Conservation (phyloP, 2,888 invertebrate genomes). For the Luperina nickerlii region DNA sequence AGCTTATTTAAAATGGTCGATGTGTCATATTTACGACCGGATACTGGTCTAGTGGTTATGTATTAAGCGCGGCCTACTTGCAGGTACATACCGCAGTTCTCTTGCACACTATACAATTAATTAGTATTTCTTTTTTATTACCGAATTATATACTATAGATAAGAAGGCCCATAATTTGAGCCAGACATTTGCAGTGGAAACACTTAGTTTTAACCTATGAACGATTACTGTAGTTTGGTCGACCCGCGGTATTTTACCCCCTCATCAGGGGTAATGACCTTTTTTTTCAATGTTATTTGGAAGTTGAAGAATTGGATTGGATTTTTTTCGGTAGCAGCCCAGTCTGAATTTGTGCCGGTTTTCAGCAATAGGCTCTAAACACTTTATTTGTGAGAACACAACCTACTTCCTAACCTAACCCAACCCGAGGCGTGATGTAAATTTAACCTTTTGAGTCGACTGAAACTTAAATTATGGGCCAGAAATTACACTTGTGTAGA, state of each 20-base stretch:
- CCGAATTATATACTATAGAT: not conserved
- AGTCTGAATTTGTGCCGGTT: not conserved
- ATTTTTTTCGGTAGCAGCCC: not conserved
- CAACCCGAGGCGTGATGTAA: too few relatives aligned
- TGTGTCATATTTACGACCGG: not conserved
- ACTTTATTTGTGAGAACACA: not conserved
- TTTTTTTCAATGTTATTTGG: not conserved
- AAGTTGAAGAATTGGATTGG: not conserved
- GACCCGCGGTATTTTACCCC: not conserved
- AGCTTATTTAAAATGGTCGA: not conserved
- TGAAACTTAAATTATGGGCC: slow-evolving; percentile 9
- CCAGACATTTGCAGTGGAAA: not conserved
- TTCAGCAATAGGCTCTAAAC: not conserved
- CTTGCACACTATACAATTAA: not conserved
- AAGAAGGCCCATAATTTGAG: slow-evolving; percentile 6
- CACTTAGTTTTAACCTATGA: not conserved
- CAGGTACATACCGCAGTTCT: slow-evolving; percentile 1
- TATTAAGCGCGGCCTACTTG: not conserved
- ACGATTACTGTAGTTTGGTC: not conserved
- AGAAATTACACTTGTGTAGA: slow-evolving; percentile 5
- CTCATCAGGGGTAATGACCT: not conserved
- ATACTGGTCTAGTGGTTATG: not conserved
- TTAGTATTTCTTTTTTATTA: not conserved
- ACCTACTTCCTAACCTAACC: not conserved
- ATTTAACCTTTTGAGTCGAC: not conserved